phyloP scores from a whole-genome alignment of 1,140 invertebrate genomes.

The Euwallacea fornicatus region DNA sequence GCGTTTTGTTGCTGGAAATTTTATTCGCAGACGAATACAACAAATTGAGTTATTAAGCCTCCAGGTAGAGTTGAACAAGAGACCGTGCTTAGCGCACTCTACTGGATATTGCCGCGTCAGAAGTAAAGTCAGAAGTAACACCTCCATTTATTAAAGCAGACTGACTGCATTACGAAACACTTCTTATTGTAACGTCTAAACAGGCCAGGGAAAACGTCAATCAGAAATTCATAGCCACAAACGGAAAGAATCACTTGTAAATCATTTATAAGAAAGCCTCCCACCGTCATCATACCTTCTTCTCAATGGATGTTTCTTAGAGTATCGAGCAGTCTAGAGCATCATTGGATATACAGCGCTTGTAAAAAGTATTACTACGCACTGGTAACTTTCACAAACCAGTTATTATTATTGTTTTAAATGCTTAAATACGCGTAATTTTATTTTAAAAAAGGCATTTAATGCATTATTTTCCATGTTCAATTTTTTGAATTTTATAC shows the following conservation, averaged over 20 bases:
- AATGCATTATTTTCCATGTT: too few species aligned
- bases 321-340: not conserved
- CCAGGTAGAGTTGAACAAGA: not conserved
- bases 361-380: too few species aligned
- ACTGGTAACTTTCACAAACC: too few species aligned
- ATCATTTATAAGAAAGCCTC: conserved; percentile 20
- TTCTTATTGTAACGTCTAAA: conserved; percentile 15
- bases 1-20: not conserved
- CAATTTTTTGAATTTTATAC: too few species aligned
- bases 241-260: conserved; percentile 19
- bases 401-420: too few species aligned
- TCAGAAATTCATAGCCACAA: conserved; percentile 15
- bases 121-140: not conserved
- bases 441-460: too few species aligned
- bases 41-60: not conserved
- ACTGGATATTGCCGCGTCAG: not conserved
- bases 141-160: not conserved
- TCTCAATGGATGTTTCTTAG: not conserved
- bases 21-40: not conserved
- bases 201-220: conserved; percentile 12
- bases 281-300: conserved; percentile 10
- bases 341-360: not conserved
- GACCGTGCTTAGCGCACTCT: not conserved
- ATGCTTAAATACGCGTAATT: too few species aligned
- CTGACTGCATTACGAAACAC: conserved; percentile 2